Conservation (phyloP, 2,113 vertebrate genomes). For the Abramis brama region DNA sequence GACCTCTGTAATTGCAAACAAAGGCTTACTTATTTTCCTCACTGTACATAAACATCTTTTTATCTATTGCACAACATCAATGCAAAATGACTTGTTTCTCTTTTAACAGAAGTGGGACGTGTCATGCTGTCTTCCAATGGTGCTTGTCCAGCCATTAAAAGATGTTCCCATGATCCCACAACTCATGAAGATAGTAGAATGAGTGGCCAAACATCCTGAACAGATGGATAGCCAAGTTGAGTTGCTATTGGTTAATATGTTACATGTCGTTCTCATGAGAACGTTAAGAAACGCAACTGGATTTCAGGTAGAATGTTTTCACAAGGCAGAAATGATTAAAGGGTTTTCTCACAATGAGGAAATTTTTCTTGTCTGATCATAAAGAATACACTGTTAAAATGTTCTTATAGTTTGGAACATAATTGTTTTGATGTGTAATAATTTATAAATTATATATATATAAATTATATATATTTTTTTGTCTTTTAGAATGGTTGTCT, state of each 20-base stretch:
- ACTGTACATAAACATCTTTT: not conserved
- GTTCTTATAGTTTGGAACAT: not conserved
- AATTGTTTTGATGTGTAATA: not conserved
- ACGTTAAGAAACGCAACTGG: not conserved
- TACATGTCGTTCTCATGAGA: not conserved
- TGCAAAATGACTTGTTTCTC: not conserved
- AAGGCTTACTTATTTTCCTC: too few species aligned
- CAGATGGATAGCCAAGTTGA: not conserved
- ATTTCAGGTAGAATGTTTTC: not conserved
- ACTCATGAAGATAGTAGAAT: not conserved
- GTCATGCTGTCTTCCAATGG: not conserved
- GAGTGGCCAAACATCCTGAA: constrained; percentile 21
- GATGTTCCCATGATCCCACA: not conserved
- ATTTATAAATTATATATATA: not conserved
- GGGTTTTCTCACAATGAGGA: constrained; percentile 52
- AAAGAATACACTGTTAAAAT: constrained; percentile 13
- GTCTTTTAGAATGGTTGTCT: not conserved
- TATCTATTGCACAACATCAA: not conserved
- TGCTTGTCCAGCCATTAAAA: not conserved
- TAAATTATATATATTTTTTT: not conserved
- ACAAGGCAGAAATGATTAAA: constrained; percentile 31
- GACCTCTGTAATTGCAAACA: too few species aligned
- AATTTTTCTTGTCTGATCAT: constrained; percentile 23
- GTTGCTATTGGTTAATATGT: not conserved
- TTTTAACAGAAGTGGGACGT: not conserved